Evolutionary conservation across 1,140 invertebrate species (phyloP), one percentile per base, ranked within the genome.

Genomic region (Conopomorpha cramerella): DNA sequence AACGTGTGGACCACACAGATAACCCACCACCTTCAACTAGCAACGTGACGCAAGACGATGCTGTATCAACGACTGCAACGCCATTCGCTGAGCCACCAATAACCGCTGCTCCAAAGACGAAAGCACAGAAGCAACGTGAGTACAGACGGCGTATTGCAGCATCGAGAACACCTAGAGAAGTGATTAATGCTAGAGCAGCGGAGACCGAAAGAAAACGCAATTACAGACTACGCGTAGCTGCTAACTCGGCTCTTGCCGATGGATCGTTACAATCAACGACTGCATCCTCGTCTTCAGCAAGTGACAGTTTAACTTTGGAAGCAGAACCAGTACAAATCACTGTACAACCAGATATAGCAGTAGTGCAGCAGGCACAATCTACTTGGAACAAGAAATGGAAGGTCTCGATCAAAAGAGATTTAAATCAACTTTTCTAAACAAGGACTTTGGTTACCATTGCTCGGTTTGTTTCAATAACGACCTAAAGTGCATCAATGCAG

Each of bases 381-480:
- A 43, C 34, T 31, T 44, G 42, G 37, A 19, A 38, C 36, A 41
- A 30, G 32, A 41, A 38, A 41, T 41, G 35, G 38, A 45, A 45
- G 14, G n/a, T 34, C 11, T 34, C 30, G 16, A 15, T 45, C 16
- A 45, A 37, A 36, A 25, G 17, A 28, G 39, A 38, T 37, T 37
- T 45, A 29, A 14, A 36, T 34, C 14, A 34, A 19, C 30, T 45
- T 26, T 25, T 34, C 32, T 34, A 40, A 25, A 34, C 37, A 25
- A 23, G 12, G 30, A 16, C 23, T 32, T 61, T 53, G 51, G 51
- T 33, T 32, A 51, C 25, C 43, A 42, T 46, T 52, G 47, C 18
- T 49, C 49, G 26, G 41, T 60, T 38, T 60, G 53, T 51, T 55
- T 50, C 27, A 51, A 38, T 11, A 54, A 54, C 7, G 56, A 60